phyloP scores from a whole-genome alignment of 2,797 vertebrate species.

The Cynodonichthys magdalenae region DNA sequence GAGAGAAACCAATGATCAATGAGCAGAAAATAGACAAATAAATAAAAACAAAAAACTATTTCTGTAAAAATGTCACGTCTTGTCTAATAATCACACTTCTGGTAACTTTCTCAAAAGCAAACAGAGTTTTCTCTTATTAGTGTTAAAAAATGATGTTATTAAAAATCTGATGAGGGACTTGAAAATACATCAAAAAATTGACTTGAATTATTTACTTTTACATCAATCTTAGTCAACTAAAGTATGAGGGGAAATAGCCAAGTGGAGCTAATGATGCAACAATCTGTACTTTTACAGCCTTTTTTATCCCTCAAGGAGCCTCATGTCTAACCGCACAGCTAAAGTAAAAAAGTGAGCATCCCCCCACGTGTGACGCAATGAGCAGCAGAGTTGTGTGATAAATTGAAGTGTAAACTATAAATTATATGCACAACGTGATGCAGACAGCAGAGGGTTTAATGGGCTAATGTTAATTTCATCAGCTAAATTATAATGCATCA shows the following conservation, averaged over 20 bases:
- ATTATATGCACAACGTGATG: slow-evolving; percentile 19
- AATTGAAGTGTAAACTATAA: slow-evolving; percentile 44
- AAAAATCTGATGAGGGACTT: background rate
- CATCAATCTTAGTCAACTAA: no score
- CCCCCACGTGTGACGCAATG: slow-evolving; percentile 38
- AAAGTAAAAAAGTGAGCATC: slow-evolving; percentile 4
- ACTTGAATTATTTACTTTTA: no score
- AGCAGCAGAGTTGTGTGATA: slow-evolving; percentile 37
- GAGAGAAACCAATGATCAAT: slow-evolving; percentile 28
- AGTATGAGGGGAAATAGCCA: no score
- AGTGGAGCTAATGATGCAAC: slow-evolving; percentile 51
- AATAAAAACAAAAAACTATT: slow-evolving; percentile 26
- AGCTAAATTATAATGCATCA: slow-evolving; percentile 48
- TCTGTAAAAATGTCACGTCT: slow-evolving; percentile 22
- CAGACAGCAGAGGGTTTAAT: slow-evolving; percentile 26
- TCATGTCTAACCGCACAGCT: slow-evolving; percentile 31
- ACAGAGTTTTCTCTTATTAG: slow-evolving; percentile 16
- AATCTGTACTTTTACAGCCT: slow-evolving; percentile 36
- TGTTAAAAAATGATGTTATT: slow-evolving; percentile 34
- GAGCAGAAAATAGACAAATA: slow-evolving; percentile 11
- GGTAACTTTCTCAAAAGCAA: slow-evolving; percentile 32
- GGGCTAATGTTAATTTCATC: slow-evolving; percentile 53
- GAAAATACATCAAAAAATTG: no score
- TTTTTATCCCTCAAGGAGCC: slow-evolving; percentile 30
- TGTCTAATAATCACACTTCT: slow-evolving; percentile 10